Percentiles rank a stretch among this genome's conserved stretches.
phyloP scores from a whole-genome alignment of 2,113 vertebrate species.

The Prionailurus bengalensis region DNA sequence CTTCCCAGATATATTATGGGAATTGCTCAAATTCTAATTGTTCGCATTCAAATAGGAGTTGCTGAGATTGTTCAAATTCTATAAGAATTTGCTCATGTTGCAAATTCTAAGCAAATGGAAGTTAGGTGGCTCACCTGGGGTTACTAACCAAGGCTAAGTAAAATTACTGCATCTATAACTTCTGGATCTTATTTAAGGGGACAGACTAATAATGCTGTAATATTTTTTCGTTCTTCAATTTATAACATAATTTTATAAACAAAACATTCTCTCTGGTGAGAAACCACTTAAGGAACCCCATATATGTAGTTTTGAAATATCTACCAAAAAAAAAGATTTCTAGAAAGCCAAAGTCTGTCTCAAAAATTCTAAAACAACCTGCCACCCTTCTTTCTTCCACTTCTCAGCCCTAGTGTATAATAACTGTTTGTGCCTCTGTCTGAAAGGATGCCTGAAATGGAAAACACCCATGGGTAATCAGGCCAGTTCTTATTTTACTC shows the following conservation, averaged over 20 bases:
- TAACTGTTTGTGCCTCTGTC: background rate
- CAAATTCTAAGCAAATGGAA: background rate
- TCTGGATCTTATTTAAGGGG: background rate
- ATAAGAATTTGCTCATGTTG: background rate
- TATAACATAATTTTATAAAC: background rate
- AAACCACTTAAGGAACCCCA: background rate
- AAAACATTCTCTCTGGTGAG: background rate
- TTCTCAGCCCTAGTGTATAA: background rate
- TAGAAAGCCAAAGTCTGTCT: conserved; percentile 3
- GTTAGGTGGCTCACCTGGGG: background rate
- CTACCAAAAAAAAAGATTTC: background rate
- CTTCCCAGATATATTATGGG: background rate
- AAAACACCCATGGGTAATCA: background rate
- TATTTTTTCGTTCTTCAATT: conserved; percentile 49
- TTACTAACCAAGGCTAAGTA: background rate
- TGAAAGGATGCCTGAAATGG: background rate
- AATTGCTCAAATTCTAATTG: background rate
- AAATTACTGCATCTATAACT: background rate
- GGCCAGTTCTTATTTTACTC: conserved; percentile 3
- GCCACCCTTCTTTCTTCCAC: background rate
- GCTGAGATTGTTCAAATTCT: background rate
- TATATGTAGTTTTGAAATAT: conserved; percentile 35
- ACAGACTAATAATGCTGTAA: background rate
- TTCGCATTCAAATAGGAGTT: conserved; percentile 22
- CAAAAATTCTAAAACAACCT: background rate